phyloP scores from a whole-genome alignment of 1,140 invertebrate species.

The Pseudomyrmex flavicornis region DNA sequence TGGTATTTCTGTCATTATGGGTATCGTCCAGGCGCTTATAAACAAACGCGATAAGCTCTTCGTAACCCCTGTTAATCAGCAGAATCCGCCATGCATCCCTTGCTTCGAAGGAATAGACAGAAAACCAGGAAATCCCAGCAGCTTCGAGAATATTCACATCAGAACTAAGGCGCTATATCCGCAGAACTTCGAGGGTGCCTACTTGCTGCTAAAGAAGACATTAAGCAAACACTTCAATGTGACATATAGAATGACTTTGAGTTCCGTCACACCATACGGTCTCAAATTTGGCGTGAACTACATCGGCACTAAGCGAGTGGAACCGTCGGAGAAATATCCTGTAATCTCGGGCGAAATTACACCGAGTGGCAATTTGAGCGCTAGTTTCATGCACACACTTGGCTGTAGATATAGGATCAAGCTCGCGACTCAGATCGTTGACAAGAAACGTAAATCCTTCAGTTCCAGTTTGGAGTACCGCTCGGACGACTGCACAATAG shows the following conservation, averaged over 20 bases:
- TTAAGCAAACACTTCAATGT: constrained; percentile 93
- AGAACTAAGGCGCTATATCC: constrained; percentile 89
- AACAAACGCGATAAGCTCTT: constrained; percentile 47
- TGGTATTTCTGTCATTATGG: constrained; percentile 53
- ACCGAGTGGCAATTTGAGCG: constrained; percentile 91
- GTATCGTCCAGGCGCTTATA: constrained; percentile 53
- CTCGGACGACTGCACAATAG: constrained; percentile 88
- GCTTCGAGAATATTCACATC: constrained; percentile 81
- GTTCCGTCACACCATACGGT: constrained; percentile 88
- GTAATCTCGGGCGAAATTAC: constrained; percentile 91
- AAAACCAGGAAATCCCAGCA: constrained; percentile 81
- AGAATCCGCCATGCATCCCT: constrained; percentile 42
- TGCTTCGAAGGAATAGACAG: constrained; percentile 51
- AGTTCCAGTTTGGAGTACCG: constrained; percentile 88
- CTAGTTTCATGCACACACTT: constrained; percentile 90
- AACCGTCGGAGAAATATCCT: constrained; percentile 89
- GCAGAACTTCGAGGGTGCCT: constrained; percentile 91
- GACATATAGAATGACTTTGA: constrained; percentile 88
- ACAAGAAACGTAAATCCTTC: constrained; percentile 87
- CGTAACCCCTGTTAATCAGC: not conserved
- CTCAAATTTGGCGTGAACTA: constrained; percentile 94
- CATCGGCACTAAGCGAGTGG: constrained; percentile 87
- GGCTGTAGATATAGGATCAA: constrained; percentile 87
- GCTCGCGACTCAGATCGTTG: constrained; percentile 89
- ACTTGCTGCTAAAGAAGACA: constrained; percentile 90